Evolutionary conservation across 2,797 vertebrate species (phyloP).

Genomic region (Melanogrammus aeglefinus): DNA sequence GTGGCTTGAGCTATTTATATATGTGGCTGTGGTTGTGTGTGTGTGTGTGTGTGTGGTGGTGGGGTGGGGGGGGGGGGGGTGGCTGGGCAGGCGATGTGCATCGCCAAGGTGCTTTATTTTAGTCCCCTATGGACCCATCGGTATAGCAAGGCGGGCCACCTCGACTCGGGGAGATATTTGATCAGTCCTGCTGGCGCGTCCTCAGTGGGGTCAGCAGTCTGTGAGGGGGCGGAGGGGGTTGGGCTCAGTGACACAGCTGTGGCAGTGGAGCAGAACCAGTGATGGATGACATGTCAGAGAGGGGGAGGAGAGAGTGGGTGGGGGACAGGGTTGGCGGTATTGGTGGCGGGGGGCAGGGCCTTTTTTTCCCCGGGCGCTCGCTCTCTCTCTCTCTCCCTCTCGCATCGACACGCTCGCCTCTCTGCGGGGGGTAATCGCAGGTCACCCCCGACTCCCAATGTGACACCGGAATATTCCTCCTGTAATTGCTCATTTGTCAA

Average conservation of each 20-base stretch:
- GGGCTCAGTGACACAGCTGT: slow-evolving; percentile 65
- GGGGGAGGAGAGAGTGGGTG: neutral
- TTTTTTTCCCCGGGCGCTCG: slow-evolving; percentile 33
- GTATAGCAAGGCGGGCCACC: slow-evolving; percentile 42
- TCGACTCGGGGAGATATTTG: slow-evolving; percentile 58
- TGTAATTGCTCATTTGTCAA: slow-evolving; percentile 77
- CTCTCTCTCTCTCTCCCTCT: slow-evolving; percentile 52
- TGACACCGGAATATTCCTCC: slow-evolving; percentile 63
- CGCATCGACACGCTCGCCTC: slow-evolving; percentile 64
- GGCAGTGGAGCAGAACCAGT: slow-evolving; percentile 64
- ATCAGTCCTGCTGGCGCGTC: slow-evolving; percentile 55
- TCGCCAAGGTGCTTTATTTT: slow-evolving; percentile 15
- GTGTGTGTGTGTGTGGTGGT: slow-evolving; percentile 28
- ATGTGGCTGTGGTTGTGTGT: slow-evolving; percentile 33
- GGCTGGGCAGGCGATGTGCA: slow-evolving; percentile 13
- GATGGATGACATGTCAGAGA: slow-evolving; percentile 74
- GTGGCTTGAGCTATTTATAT: neutral
- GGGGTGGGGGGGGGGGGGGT: no score
- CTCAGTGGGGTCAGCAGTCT: slow-evolving; percentile 64
- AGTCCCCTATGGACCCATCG: slow-evolving; percentile 33
- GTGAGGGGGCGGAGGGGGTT: slow-evolving; percentile 49
- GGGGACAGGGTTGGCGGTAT: neutral
- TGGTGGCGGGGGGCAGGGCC: neutral
- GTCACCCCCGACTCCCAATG: slow-evolving; percentile 59
- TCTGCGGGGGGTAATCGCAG: slow-evolving; percentile 64